Evolutionary conservation across 1,140 invertebrate genomes (phyloP).

Genomic region (Penaeus indicus): DNA sequence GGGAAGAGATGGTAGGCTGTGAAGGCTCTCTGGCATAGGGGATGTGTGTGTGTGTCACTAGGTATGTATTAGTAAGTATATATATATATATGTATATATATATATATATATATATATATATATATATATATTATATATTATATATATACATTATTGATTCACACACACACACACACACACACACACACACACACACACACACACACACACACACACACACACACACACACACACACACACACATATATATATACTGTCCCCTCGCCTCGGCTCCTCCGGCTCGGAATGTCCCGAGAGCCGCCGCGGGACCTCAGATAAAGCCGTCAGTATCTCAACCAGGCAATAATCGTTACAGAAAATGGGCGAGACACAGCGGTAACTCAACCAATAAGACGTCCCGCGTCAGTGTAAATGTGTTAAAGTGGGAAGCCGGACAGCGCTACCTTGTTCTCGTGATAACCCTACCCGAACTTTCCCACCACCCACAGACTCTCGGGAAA

Average conservation of each 20-base stretch:
- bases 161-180: neutral
- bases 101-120: neutral
- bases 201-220: neutral
- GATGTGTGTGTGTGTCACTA: neutral
- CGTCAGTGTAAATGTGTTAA: constrained; percentile 29
- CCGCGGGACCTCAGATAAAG: too few species aligned
- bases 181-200: neutral
- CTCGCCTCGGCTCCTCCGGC: neutral
- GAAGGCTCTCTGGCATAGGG: neutral
- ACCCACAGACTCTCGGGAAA: too few species aligned
- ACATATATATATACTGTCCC: neutral
- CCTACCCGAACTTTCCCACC: neutral
- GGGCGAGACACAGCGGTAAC: constrained; percentile 1
- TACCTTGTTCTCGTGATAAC: constrained; percentile 26
- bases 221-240: neutral
- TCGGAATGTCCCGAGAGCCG: too few species aligned
- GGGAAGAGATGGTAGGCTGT: neutral
- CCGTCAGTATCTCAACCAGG: neutral
- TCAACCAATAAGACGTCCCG: constrained; percentile 13
- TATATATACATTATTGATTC: too few species aligned
- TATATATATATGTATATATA: neutral
- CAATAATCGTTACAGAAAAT: neutral
- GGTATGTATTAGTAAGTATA: neutral
- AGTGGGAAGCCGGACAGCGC: constrained; percentile 13
- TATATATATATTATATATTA: too few species aligned